Percentiles rank a stretch among this genome's conserved stretches.
phyloP scores from a whole-genome alignment of 2,888 invertebrate species.

The Lycocerus yunnanus region DNA sequence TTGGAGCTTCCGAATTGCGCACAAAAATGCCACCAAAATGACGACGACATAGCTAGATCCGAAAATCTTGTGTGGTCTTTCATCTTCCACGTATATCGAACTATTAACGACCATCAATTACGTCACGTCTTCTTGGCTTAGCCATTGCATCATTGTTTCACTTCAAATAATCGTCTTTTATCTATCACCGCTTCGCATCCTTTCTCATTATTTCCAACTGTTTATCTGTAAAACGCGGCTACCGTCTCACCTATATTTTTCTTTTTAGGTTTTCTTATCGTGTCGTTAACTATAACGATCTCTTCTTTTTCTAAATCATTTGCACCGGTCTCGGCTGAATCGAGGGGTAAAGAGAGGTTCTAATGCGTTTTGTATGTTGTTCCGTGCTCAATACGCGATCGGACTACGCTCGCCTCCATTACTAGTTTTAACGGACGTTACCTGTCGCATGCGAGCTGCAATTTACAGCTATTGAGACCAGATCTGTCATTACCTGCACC shows the following conservation, averaged over 20 bases:
- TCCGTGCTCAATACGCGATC: conserved; percentile 32
- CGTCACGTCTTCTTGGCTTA: conserved; percentile 18
- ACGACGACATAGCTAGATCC: conserved; percentile 24
- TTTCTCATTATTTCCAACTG: conserved; percentile 30
- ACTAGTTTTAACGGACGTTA: conserved; percentile 41
- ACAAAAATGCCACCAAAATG: conserved; percentile 24
- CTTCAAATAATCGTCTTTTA: conserved; percentile 12
- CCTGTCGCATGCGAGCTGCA: conserved; percentile 47
- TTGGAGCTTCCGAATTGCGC: conserved; percentile 30
- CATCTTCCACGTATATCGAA: conserved; percentile 22
- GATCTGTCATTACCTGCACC: conserved; percentile 49
- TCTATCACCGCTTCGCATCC: not conserved
- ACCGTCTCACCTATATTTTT: conserved; percentile 33
- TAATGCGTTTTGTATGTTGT: conserved; percentile 50
- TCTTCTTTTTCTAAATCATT: conserved; percentile 48
- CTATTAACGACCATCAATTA: conserved; percentile 26
- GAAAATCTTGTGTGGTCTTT: conserved; percentile 38
- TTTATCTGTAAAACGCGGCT: conserved; percentile 42
- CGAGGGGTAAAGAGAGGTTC: conserved; percentile 26
- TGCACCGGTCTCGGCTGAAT: conserved; percentile 36
- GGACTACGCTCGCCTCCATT: conserved; percentile 24
- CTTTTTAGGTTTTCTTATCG: conserved; percentile 46
- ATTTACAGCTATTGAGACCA: conserved; percentile 49
- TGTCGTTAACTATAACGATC: conserved; percentile 52
- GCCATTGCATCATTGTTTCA: conserved; percentile 15